Conservation (phyloP, 2,888 invertebrate species). For the Caradrina kadenii region DNA sequence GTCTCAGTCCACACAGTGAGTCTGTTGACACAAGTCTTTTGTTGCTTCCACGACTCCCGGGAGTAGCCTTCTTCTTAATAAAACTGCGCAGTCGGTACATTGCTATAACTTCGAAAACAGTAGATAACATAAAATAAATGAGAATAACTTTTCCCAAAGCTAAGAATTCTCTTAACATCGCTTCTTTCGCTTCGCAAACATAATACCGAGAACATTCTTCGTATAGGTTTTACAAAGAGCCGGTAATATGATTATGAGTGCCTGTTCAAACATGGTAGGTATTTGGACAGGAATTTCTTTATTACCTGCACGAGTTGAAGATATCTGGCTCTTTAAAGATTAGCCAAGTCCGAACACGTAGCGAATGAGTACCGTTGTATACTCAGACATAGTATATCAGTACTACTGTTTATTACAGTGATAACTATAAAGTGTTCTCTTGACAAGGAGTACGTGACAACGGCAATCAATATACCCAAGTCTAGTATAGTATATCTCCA, state of each 20-base stretch:
- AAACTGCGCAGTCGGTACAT: background rate
- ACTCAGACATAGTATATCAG: no score
- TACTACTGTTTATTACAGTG: background rate
- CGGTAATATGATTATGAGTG: slow-evolving; percentile 33
- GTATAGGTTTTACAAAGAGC: slow-evolving; percentile 38
- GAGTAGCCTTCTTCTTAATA: background rate
- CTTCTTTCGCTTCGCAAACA: slow-evolving; percentile 20
- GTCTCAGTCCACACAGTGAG: background rate
- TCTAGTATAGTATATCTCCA: no score
- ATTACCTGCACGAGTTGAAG: slow-evolving; percentile 6
- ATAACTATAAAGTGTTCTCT: no score
- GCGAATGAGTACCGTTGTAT: no score
- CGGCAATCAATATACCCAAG: background rate
- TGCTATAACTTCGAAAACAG: background rate
- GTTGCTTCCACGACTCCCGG: background rate
- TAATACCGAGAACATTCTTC: slow-evolving; percentile 32
- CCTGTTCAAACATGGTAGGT: slow-evolving; percentile 15
- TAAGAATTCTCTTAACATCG: slow-evolving; percentile 17
- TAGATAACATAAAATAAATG: background rate
- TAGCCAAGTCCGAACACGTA: background rate
- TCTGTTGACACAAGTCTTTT: background rate
- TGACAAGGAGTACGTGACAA: no score
- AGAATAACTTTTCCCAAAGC: slow-evolving; percentile 11
- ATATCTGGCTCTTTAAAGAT: background rate
- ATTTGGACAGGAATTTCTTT: slow-evolving; percentile 38